A percentile compares a stretch with the other conserved stretches of the same genome.
phyloP scores from a whole-genome alignment of 2,888 invertebrate species.

The Chrysolina haemoptera region DNA sequence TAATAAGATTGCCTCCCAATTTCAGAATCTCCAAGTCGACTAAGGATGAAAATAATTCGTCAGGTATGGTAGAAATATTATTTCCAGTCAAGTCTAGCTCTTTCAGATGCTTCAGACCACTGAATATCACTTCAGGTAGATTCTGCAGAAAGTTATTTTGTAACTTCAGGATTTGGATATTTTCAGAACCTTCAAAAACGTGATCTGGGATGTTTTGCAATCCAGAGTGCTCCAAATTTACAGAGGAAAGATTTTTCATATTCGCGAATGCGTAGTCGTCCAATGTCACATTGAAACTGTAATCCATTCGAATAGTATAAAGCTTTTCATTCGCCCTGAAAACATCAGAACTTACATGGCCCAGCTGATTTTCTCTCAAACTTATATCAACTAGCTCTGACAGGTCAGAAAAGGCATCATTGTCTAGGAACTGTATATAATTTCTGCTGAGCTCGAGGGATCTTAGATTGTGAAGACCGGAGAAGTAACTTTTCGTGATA shows the following conservation, averaged over 20 bases:
- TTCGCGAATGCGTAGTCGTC: constrained; percentile 68
- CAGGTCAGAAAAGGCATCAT: constrained; percentile 72
- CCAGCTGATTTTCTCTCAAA: constrained; percentile 65
- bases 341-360: constrained; percentile 74
- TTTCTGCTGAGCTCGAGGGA: constrained; percentile 81
- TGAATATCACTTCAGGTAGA: constrained; percentile 73
- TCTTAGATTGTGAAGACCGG: constrained; percentile 75
- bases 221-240: constrained; percentile 59
- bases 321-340: constrained; percentile 76
- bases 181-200: constrained; percentile 75
- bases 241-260: constrained; percentile 68
- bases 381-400: constrained; percentile 52
- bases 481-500: constrained; percentile 74
- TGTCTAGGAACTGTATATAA: constrained; percentile 75
- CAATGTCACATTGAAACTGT: constrained; percentile 50
- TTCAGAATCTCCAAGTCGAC: constrained; percentile 46
- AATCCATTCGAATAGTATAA: constrained; percentile 72
- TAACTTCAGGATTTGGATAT: constrained; percentile 76
- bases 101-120: constrained; percentile 75
- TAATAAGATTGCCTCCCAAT: constrained; percentile 47
- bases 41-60: constrained; percentile 73
- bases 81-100: constrained; percentile 81
- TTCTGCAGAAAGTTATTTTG: constrained; percentile 73
- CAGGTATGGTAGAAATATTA: constrained; percentile 75
- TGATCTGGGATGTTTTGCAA: constrained; percentile 75